Evolutionary conservation across 2,113 vertebrate species (phyloP).

Genomic region (Parotia lawesii): DNA sequence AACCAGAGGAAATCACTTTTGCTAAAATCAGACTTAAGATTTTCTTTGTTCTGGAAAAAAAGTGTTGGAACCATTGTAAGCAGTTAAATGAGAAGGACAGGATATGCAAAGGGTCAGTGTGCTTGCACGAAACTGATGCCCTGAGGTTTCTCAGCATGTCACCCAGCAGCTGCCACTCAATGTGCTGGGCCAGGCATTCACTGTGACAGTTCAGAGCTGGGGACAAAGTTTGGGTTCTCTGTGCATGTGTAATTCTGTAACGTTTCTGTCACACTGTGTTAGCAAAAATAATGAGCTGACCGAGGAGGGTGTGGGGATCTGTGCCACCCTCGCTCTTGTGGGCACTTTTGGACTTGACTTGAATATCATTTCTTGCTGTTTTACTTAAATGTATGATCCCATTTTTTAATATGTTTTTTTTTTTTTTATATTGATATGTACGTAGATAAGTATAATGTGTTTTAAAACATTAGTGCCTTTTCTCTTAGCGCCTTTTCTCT

Average conservation of each 20-base stretch:
- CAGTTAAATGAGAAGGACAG: neutral
- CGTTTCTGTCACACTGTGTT: slow-evolving; percentile 22
- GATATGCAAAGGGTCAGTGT: neutral
- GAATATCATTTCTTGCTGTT: neutral
- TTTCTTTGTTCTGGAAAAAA: neutral
- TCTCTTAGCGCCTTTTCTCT: neutral
- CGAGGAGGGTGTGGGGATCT: neutral
- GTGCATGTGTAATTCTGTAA: slow-evolving; percentile 19
- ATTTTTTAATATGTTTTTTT: neutral
- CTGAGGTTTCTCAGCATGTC: slow-evolving; percentile 21
- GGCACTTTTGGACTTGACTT: neutral
- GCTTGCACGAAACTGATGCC: neutral
- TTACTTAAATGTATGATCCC: neutral
- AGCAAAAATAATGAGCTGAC: slow-evolving; percentile 43
- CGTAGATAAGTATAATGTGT: neutral
- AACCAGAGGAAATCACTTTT: neutral
- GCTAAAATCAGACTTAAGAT: neutral
- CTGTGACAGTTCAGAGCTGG: neutral
- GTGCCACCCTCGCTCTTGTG: neutral
- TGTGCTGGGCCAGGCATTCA: neutral
- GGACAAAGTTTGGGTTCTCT: slow-evolving; percentile 25
- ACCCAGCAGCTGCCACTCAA: neutral
- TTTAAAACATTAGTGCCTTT: neutral
- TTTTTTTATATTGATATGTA: neutral
- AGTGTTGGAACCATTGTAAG: neutral